Evolutionary conservation across 2,113 vertebrate genomes (phyloP).

Genomic region (Aleadryas rufinucha): DNA sequence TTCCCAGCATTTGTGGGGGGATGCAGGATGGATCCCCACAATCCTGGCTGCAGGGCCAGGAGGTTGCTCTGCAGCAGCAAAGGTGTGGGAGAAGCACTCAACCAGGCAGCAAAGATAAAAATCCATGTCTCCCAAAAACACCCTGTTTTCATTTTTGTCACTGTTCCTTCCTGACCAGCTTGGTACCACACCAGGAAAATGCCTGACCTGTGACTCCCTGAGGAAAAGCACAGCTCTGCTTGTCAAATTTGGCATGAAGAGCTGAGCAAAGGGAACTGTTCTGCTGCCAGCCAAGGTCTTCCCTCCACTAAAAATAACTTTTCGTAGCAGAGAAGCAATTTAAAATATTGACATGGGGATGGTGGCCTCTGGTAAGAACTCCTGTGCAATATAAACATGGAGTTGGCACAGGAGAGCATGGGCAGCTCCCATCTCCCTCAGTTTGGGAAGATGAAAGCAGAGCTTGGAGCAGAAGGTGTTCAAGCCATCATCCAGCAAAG

Average conservation of each 20-base stretch:
- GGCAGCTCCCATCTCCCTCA: neutral
- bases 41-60: neutral
- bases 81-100: neutral
- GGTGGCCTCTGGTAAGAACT: neutral
- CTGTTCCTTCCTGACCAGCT: neutral
- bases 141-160: rapidly evolving
- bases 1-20: neutral
- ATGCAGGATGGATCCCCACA: neutral
- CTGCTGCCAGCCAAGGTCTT: neutral
- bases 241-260: neutral
- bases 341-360: neutral
- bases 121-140: neutral
- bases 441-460: neutral
- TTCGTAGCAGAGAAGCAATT: neutral
- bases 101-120: neutral
- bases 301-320: neutral
- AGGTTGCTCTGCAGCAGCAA: neutral
- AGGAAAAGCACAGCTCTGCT: neutral
- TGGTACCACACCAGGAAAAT: neutral
- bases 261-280: neutral
- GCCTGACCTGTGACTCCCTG: neutral
- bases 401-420: neutral
- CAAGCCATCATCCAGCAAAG: neutral
- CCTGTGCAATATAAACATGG: neutral
- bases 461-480: neutral